These are phyloP conservation scores for Melanerpes aurifrons DNA, from an alignment of 2,113 vertebrate genomes.

Conservation along the genomic window DNA sequence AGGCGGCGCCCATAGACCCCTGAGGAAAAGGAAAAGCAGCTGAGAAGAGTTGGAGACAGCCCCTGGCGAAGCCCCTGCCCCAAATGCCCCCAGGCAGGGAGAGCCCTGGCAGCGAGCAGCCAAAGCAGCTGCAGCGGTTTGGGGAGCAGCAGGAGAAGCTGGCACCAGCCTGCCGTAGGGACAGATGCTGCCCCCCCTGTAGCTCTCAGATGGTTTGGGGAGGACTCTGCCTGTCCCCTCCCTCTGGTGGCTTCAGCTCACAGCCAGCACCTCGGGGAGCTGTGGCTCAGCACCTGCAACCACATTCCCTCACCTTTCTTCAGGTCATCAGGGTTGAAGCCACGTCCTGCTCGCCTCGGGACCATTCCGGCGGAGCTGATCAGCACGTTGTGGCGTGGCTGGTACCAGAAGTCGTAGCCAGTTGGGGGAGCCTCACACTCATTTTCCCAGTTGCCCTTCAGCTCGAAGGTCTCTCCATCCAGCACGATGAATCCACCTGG, in stretches of 20 bases:
- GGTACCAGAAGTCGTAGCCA: conserved; percentile 93
- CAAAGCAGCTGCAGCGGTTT: neutral
- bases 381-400: conserved; percentile 87
- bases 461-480: conserved; percentile 89
- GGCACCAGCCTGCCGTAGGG: neutral
- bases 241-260: neutral
- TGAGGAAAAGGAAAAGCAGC: neutral
- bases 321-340: conserved; percentile 82
- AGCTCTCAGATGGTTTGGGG: fast-evolving
- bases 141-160: neutral
- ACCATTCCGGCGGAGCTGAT: conserved; percentile 85
- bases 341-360: conserved; percentile 68
- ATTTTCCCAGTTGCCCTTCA: conserved; percentile 89
- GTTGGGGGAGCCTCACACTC: conserved; percentile 73
- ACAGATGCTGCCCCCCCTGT: neutral
- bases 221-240: no score
- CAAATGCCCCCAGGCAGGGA: fast-evolving
- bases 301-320: conserved; percentile 72
- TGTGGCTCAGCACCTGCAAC: neutral
- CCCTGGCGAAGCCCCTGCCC: fast-evolving
- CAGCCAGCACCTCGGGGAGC: fast-evolving
- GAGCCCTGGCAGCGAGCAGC: fast-evolving
- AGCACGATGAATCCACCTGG: conserved; percentile 89
- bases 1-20: conserved; percentile 83
- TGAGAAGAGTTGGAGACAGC: neutral